phyloP scores from a whole-genome alignment of 2,888 invertebrate species.

The Diarsia rubi region DNA sequence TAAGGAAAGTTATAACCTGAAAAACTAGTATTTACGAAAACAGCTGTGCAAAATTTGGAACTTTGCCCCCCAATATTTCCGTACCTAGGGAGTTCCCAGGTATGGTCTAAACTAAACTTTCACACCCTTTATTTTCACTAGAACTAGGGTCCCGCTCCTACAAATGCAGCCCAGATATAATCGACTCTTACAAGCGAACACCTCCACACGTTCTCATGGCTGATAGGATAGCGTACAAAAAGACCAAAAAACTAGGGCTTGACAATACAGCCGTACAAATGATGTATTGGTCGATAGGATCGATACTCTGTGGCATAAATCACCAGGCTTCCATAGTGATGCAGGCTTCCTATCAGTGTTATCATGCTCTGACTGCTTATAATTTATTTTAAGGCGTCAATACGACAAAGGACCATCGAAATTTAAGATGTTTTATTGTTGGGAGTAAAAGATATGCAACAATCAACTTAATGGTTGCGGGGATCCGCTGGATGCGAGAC shows the following conservation, averaged over 20 bases:
- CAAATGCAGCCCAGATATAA: conserved; percentile 25
- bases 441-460: not conserved
- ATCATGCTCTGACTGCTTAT: conserved; percentile 68
- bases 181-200: conserved; percentile 48
- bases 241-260: conserved; percentile 71
- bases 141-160: not conserved
- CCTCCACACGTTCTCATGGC: conserved; percentile 55
- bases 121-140: not conserved
- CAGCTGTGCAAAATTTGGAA: no score
- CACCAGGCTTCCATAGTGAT: conserved; percentile 63
- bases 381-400: conserved; percentile 73
- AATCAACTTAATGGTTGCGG: not conserved
- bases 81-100: no score
- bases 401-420: conserved; percentile 63
- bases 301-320: conserved; percentile 77
- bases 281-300: conserved; percentile 78
- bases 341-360: conserved; percentile 66
- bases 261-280: conserved; percentile 75
- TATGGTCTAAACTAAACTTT: no score
- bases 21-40: no score
- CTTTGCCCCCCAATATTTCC: no score
- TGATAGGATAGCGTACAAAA: conserved; percentile 61
- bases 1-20: no score
- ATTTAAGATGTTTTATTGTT: conserved; percentile 52
- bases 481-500: no score